Percentiles rank a stretch among this genome's conserved stretches.
Evolutionary conservation across 2,797 vertebrate species (phyloP).

Genomic region (Chrosomus eos): DNA sequence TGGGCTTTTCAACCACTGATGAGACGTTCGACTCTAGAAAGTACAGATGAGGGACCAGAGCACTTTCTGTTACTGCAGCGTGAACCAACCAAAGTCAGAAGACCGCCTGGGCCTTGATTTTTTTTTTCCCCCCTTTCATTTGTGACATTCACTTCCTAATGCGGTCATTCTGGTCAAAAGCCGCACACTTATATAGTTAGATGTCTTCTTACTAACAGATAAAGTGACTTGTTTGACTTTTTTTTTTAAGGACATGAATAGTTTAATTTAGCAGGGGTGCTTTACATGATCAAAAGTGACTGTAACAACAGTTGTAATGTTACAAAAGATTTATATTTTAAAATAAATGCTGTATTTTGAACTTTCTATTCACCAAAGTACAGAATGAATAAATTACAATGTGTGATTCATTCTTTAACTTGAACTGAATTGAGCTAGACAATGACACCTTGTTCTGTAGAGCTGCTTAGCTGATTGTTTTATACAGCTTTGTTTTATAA

Average conservation of each 20-base stretch:
- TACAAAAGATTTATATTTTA: too few relatives aligned
- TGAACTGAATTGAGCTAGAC: not conserved
- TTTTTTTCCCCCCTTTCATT: too few relatives aligned
- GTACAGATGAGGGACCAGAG: slow-evolving; percentile 48
- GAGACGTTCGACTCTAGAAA: slow-evolving; percentile 47
- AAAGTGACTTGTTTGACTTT: not conserved
- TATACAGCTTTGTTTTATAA: not conserved
- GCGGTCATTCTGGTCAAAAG: not conserved
- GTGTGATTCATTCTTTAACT: not conserved
- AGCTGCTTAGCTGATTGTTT: not conserved
- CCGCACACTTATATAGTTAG: not conserved
- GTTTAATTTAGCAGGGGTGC: not conserved
- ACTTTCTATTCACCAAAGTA: not conserved
- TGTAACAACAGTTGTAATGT: not conserved
- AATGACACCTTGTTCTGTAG: not conserved
- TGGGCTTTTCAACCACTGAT: slow-evolving; percentile 55
- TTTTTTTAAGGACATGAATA: too few relatives aligned
- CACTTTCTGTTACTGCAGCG: not conserved
- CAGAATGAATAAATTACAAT: not conserved
- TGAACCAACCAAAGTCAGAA: slow-evolving; percentile 8
- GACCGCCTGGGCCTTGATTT: not conserved
- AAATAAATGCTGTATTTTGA: not conserved
- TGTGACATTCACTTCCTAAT: not conserved
- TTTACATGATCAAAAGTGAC: too few relatives aligned
- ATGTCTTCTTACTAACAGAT: not conserved